Evolutionary conservation across 2,888 invertebrate genomes (phyloP).

Genomic region (Maniola hyperantus): DNA sequence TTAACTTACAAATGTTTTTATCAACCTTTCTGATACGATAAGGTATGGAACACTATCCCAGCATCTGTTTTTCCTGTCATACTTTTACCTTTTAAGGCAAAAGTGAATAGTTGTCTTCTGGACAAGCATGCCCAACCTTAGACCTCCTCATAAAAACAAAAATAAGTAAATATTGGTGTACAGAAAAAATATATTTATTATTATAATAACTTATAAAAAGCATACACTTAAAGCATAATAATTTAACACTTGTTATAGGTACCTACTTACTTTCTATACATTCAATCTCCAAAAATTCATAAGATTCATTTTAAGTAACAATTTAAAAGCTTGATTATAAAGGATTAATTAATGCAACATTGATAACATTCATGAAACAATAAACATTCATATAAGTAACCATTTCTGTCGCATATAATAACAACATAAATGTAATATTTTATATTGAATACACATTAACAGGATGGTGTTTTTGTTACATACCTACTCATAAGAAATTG

Average conservation of each 20-base stretch:
- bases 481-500: constrained; percentile 29
- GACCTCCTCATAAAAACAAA: no score
- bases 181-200: constrained; percentile 24
- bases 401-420: neutral
- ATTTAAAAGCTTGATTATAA: constrained; percentile 10
- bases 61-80: no score
- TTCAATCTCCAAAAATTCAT: constrained; percentile 22
- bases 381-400: constrained; percentile 35
- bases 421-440: neutral
- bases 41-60: no score
- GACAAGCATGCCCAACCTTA: no score
- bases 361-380: constrained; percentile 29
- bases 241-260: constrained; percentile 9
- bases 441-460: constrained; percentile 1
- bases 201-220: constrained; percentile 37
- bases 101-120: no score
- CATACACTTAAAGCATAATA: constrained; percentile 43
- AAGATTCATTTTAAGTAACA: constrained; percentile 31
- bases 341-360: constrained; percentile 15
- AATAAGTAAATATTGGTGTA: constrained; percentile 11
- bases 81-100: no score
- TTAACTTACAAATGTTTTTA: no score
- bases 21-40: no score
- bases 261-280: constrained; percentile 10
- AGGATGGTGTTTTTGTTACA: constrained; percentile 10